Conservation (phyloP, 2,113 vertebrate genomes). For the Tetraodon nigroviridis region DNA sequence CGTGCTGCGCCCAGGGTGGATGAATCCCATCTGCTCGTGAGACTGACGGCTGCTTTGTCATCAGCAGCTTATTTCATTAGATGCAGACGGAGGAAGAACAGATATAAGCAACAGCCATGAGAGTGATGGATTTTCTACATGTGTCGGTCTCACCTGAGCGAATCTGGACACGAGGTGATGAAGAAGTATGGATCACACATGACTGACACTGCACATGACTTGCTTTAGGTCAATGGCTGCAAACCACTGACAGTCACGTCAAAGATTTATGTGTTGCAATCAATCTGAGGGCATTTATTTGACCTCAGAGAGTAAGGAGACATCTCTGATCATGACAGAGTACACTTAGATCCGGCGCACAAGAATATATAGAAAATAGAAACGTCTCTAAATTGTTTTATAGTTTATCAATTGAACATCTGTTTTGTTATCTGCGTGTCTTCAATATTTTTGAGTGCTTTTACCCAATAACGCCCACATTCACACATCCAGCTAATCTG, state of each 20-base stretch:
- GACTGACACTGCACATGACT: constrained; percentile 25
- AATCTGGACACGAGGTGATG: constrained; percentile 30
- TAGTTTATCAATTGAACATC: neutral
- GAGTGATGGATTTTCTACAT: constrained; percentile 61
- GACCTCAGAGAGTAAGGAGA: neutral
- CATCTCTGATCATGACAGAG: neutral
- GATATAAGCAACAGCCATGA: constrained; percentile 44
- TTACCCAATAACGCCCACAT: constrained; percentile 47
- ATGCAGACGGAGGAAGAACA: constrained; percentile 34
- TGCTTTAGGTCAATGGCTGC: constrained; percentile 19
- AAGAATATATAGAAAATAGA: neutral
- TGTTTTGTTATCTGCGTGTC: constrained; percentile 8
- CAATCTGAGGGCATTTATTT: neutral
- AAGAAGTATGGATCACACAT: constrained; percentile 40
- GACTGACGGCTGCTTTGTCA: constrained; percentile 63
- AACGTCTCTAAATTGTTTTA: neutral
- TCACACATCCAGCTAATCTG: constrained; percentile 63
- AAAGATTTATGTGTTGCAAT: neutral
- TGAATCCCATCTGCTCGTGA: constrained; percentile 29
- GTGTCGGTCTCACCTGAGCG: constrained; percentile 22
- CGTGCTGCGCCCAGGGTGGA: neutral
- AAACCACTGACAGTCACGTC: constrained; percentile 7
- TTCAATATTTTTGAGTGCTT: constrained; percentile 55
- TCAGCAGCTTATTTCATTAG: constrained; percentile 67
- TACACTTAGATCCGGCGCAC: neutral